These are phyloP conservation scores for Anguilla rostrata DNA, from an alignment of 2,113 vertebrate genomes.

Conservation along the genomic window DNA sequence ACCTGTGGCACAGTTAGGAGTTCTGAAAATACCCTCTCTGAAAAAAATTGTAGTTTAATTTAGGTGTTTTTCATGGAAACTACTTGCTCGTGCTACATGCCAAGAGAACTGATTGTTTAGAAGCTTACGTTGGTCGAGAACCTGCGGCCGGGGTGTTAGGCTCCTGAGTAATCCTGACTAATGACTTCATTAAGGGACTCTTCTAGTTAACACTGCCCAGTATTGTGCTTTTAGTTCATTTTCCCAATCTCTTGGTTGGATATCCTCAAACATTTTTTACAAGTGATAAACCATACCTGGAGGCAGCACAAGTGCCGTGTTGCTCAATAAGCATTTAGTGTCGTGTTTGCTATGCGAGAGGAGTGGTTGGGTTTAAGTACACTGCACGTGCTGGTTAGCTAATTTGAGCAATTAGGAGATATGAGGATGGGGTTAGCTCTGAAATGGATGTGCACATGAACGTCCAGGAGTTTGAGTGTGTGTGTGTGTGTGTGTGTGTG, in stretches of 20 bases:
- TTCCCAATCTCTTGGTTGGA: neutral
- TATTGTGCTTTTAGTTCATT: neutral
- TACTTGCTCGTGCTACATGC: neutral
- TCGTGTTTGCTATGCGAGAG: neutral
- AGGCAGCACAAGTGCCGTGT: neutral
- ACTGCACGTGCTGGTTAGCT: neutral
- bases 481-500: neutral
- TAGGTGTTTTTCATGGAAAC: no score
- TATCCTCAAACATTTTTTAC: neutral
- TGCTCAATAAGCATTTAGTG: neutral
- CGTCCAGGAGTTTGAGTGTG: neutral
- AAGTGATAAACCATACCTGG: neutral
- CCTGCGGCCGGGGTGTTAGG: neutral
- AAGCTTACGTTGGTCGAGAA: neutral
- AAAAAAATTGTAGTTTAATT: no score
- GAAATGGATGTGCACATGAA: neutral
- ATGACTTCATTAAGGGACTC: neutral
- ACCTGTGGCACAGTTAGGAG: neutral
- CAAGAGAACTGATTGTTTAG: neutral
- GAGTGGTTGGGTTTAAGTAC: no score
- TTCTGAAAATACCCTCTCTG: neutral
- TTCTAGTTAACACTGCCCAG: neutral
- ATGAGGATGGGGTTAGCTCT: neutral
- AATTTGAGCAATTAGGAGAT: neutral
- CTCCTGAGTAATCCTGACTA: neutral